Conservation (phyloP, 1,140 invertebrate species). For the Fopius arisanus region DNA sequence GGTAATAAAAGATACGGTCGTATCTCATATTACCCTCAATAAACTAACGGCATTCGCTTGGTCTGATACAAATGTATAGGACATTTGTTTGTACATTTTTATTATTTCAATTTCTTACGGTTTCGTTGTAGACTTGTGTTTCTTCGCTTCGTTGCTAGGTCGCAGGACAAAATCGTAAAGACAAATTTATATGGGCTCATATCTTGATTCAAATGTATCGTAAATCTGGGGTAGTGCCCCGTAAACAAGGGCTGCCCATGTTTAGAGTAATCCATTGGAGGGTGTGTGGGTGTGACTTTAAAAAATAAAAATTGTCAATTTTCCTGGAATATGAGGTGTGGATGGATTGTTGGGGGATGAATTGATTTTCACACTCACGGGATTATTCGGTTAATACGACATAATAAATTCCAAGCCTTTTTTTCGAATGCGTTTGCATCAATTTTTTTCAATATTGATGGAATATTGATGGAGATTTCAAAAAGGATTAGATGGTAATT, state of each 20-base stretch:
- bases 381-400: no score
- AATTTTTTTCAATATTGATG: no score
- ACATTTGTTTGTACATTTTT: slow-evolving; percentile 9
- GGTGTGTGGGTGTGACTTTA: no score
- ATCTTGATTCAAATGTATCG: background rate
- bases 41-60: background rate
- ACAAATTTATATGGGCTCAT: background rate
- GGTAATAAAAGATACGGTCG: background rate
- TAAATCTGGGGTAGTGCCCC: background rate
- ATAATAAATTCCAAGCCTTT: no score
- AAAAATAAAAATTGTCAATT: background rate
- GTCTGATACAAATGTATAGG: background rate
- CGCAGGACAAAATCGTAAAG: background rate
- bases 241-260: background rate
- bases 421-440: no score
- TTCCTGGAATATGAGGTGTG: no score
- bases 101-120: background rate
- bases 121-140: background rate
- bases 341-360: no score
- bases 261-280: no score
- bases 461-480: no score
- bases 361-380: no score
- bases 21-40: slow-evolving; percentile 10
- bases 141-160: background rate
- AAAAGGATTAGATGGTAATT: no score